Evolutionary conservation across 2,888 invertebrate species (phyloP).

Genomic region (Syrista parreyssii): DNA sequence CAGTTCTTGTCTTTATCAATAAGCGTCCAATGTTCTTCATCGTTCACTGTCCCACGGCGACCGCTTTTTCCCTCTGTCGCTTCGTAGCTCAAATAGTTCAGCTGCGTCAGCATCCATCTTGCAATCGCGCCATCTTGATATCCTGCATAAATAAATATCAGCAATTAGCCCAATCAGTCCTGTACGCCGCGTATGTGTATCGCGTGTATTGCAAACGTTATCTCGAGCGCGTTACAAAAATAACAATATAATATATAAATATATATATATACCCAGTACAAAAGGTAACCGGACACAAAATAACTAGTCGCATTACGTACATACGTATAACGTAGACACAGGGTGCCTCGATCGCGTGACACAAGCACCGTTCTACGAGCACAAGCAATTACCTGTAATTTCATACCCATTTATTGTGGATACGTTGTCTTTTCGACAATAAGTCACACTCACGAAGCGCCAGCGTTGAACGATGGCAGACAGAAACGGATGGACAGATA

Average conservation of each 20-base stretch:
- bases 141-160: neutral
- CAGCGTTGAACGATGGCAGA: neutral
- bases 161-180: neutral
- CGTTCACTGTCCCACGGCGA: neutral
- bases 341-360: constrained; percentile 55
- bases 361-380: constrained; percentile 33
- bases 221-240: neutral
- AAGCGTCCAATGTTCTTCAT: neutral
- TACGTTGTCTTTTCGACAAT: constrained; percentile 39
- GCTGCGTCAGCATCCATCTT: neutral
- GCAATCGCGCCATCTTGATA: neutral
- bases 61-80: neutral
- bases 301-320: neutral
- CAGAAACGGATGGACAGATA: neutral
- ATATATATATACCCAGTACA: neutral
- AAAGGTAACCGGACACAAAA: neutral
- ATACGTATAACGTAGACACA: neutral
- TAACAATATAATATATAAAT: neutral
- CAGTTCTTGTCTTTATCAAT: neutral
- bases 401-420: constrained; percentile 49
- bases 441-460: constrained; percentile 33
- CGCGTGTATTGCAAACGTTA: neutral
- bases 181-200: neutral
- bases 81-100: neutral
- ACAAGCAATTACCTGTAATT: constrained; percentile 49